Evolutionary conservation across 2,113 vertebrate genomes (phyloP).

Genomic region (Rhagologus leucostigma): DNA sequence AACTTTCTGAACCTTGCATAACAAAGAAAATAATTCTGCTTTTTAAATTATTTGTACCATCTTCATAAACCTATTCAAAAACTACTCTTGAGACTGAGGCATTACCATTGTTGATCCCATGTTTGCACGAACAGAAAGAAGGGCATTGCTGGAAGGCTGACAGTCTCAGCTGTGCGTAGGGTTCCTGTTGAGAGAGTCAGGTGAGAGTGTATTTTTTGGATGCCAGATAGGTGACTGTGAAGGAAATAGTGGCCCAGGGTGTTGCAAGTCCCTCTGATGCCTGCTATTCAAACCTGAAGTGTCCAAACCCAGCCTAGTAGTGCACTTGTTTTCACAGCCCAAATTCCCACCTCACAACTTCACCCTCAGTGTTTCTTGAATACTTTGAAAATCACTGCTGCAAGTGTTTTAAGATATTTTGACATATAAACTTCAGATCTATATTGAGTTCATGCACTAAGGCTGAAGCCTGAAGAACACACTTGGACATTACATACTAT

Average conservation of each 20-base stretch:
- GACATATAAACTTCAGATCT: neutral
- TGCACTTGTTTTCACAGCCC: neutral
- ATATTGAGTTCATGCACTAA: neutral
- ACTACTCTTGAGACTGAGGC: neutral
- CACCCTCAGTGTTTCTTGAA: neutral
- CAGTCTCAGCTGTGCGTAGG: neutral
- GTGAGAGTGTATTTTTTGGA: neutral
- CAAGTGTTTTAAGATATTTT: neutral
- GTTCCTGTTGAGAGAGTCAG: neutral
- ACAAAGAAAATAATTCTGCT: neutral
- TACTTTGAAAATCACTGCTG: rapidly evolving
- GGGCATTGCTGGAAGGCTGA: neutral
- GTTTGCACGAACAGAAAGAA: neutral
- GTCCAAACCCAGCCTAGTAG: neutral
- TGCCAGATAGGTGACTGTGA: neutral
- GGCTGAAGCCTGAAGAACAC: neutral
- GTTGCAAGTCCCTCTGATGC: neutral
- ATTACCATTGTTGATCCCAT: neutral
- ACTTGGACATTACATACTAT: neutral
- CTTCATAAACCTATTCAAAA: neutral
- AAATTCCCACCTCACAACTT: neutral
- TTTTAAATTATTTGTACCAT: neutral
- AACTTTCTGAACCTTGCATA: neutral
- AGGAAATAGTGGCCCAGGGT: neutral
- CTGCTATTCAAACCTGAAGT: neutral